Percentiles rank a stretch among this genome's conserved stretches.
phyloP scores from a whole-genome alignment of 30 jellyfish, hydroid and myxozoan genomes.

The Rhopilema esculentum region DNA sequence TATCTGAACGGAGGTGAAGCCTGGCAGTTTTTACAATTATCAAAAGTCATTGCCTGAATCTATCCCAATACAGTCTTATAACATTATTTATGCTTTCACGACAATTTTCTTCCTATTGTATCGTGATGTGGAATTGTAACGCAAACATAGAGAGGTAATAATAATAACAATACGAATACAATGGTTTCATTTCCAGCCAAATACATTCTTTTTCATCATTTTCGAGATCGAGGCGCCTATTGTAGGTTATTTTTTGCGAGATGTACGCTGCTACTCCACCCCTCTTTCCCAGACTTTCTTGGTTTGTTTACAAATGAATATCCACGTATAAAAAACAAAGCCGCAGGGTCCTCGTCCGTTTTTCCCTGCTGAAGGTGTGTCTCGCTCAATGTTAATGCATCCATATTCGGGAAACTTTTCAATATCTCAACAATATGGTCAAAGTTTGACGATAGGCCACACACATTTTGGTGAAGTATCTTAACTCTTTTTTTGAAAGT shows the following conservation, averaged over 20 bases:
- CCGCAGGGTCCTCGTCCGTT: conserved; percentile 53
- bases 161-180: no score
- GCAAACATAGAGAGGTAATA: no score
- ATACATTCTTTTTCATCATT: conserved; percentile 58
- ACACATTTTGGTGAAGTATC: conserved; percentile 54
- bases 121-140: no score
- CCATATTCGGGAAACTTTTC: conserved; percentile 36
- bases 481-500: conserved; percentile 27
- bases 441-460: conserved; percentile 50
- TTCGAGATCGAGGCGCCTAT: conserved; percentile 73
- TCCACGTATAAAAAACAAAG: conserved; percentile 55
- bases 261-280: conserved; percentile 81
- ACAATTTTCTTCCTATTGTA: no score
- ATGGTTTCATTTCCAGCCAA: conserved; percentile 66
- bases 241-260: conserved; percentile 35
- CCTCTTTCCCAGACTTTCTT: conserved; percentile 60
- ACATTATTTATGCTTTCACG: no score
- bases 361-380: conserved; percentile 53
- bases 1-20: no score
- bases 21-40: no score
- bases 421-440: conserved; percentile 47
- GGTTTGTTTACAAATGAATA: conserved; percentile 54
- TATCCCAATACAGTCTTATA: no score
- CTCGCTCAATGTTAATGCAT: conserved; percentile 39
- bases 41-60: no score